These are phyloP conservation scores for Rana temporaria DNA, from an alignment of 2,113 vertebrate genomes.

Conservation along the genomic window DNA sequence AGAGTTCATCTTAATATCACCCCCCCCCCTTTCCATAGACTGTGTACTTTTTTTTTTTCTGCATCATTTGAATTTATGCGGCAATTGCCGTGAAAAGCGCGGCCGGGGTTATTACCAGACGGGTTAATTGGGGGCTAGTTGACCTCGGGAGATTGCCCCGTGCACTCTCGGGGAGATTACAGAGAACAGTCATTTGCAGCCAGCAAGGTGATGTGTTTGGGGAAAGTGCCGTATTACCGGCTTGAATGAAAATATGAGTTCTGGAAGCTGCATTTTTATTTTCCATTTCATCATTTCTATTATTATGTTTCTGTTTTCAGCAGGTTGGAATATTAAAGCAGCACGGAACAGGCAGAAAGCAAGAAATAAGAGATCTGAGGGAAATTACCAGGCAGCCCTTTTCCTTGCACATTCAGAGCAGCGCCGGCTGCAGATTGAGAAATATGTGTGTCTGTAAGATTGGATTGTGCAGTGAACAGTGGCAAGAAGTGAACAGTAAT, in stretches of 20 bases:
- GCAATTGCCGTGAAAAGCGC: no score
- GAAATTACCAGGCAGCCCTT: slow-evolving; percentile 70
- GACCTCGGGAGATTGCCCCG: not conserved
- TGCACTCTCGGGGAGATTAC: not conserved
- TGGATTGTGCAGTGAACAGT: slow-evolving; percentile 87
- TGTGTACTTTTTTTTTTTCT: not conserved
- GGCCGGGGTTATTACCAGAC: not conserved
- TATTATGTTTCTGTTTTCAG: slow-evolving; percentile 42
- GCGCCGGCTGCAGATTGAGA: slow-evolving; percentile 82
- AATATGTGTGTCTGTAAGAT: slow-evolving; percentile 85
- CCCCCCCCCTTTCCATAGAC: not conserved
- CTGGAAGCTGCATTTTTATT: slow-evolving; percentile 32
- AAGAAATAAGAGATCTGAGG: slow-evolving; percentile 62
- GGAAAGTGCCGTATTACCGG: slow-evolving; percentile 5
- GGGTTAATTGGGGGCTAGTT: slow-evolving; percentile 30
- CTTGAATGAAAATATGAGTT: slow-evolving; percentile 21
- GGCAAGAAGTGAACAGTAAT: slow-evolving; percentile 82
- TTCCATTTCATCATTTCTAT: slow-evolving; percentile 49
- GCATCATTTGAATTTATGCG: not conserved
- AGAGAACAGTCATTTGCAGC: slow-evolving; percentile 7
- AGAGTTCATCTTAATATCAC: not conserved
- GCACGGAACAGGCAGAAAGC: slow-evolving; percentile 57
- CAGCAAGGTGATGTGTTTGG: slow-evolving; percentile 7
- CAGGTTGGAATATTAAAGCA: slow-evolving; percentile 54
- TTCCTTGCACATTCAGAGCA: slow-evolving; percentile 75